Evolutionary conservation across 2,797 vertebrate genomes (phyloP), one percentile per base, ranked within the genome.

Genomic region (Gallinago nigripennis): DNA sequence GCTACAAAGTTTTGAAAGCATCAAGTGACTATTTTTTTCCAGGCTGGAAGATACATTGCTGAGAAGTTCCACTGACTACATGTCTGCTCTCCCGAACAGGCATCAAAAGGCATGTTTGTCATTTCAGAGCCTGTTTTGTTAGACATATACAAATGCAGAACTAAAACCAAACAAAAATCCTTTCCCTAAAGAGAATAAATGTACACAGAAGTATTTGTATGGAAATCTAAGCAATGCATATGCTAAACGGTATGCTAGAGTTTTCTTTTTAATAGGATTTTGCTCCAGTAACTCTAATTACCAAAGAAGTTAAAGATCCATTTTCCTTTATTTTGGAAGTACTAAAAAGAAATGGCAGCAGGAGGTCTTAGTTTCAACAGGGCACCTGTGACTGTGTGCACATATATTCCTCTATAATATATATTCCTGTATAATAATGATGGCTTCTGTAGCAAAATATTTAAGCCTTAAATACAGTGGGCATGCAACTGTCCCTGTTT

Each of bases 101-200:
- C 48, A n/a, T 31, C 3, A 11, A 31, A 86, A 92, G 83, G 30
- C 51, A 4, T 14, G 71, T 93, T 86, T 86, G 73, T 91, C 63
- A 86, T 94, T 81, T 93, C 66, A 90, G 77, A 21, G 70, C 77
- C 43, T 2, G 7, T 94, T 93, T 94, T 90, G 65, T 84, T 69
- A 86, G 27, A 35, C 31, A 23, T 79, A 83, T 4, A 92, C 85
- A 95, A 88, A 95, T 43, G 43, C 77, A 84, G 82, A 95, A 84
- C 54, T 56, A 51, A 93, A 93, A n/a, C 0, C 77, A 95, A 88
- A 77, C 53, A 89, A 48, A 83, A 86, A 76, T 61, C 37, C 37
- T 37, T 37, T 37, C 37, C 37, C 37, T 37, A 37, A 37, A 37
- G 37, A 37, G 37, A 37, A 37, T 37, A 37, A 37, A 37, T 37